Percentiles rank a stretch among this genome's conserved stretches.
Conservation (phyloP, 2,888 invertebrate genomes). For the Hypsopygia costalis region DNA sequence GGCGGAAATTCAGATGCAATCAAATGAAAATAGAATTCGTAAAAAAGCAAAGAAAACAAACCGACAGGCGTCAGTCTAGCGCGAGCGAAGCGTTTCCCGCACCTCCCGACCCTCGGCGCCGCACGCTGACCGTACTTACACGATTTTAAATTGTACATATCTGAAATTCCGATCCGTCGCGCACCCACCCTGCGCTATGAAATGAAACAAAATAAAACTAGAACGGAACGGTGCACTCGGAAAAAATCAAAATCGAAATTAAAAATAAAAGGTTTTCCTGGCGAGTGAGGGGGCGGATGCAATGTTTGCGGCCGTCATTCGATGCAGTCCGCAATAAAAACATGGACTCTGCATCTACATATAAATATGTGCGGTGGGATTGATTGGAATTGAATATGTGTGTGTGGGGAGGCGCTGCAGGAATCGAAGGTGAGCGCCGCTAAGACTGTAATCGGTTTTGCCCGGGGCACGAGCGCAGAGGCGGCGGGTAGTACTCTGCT, state of each 20-base stretch:
- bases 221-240: slow-evolving; percentile 67
- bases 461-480: slow-evolving; percentile 49
- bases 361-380: slow-evolving; percentile 74
- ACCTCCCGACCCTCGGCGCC: slow-evolving; percentile 32
- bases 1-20: slow-evolving; percentile 80
- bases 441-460: slow-evolving; percentile 81
- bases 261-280: slow-evolving; percentile 72
- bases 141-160: slow-evolving; percentile 81
- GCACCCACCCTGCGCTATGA: slow-evolving; percentile 78
- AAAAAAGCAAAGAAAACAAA: slow-evolving; percentile 79
- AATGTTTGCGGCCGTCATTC: slow-evolving; percentile 78
- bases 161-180: slow-evolving; percentile 81
- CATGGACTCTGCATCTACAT: slow-evolving; percentile 64
- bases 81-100: slow-evolving; percentile 47
- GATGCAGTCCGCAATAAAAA: slow-evolving; percentile 78
- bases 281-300: slow-evolving; percentile 68
- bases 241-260: slow-evolving; percentile 80
- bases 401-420: slow-evolving; percentile 38
- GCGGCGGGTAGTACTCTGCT: slow-evolving; percentile 44
- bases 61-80: slow-evolving; percentile 79
- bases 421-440: slow-evolving; percentile 76
- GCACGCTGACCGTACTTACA: slow-evolving; percentile 77
- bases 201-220: slow-evolving; percentile 80
- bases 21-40: slow-evolving; percentile 80
- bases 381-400: slow-evolving; percentile 80